These are phyloP conservation scores for Hormiphora californensis DNA, from an alignment of 37 sponge, comb jelly and placozoan species.

Conservation along the genomic window DNA sequence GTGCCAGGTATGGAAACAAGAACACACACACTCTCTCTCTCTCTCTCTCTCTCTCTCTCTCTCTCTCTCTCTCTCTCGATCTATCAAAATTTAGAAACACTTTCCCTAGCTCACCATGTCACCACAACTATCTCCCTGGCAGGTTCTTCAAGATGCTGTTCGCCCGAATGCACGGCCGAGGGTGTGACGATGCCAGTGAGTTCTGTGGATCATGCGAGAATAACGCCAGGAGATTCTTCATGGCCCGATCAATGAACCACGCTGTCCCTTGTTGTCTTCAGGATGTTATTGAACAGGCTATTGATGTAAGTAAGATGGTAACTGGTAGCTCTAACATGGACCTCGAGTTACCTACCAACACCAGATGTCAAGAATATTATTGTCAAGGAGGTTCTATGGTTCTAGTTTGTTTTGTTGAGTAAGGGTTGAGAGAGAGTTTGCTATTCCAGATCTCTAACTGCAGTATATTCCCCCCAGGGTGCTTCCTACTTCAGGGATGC, in stretches of 20 bases:
- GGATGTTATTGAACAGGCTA: neutral
- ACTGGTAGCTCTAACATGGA: too few relatives aligned
- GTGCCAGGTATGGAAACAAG: too few relatives aligned
- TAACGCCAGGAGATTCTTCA: neutral
- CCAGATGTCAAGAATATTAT: too few relatives aligned
- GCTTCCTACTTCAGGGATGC: too few relatives aligned
- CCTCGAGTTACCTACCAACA: too few relatives aligned
- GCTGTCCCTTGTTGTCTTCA: neutral
- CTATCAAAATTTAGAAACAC: neutral
- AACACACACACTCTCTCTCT: neutral
- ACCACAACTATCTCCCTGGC: too few relatives aligned
- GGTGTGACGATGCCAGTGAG: neutral
- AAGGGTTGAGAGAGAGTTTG: too few relatives aligned
- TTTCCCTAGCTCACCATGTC: conserved; percentile 57
- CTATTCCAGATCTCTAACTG: too few relatives aligned
- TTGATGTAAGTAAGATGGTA: neutral
- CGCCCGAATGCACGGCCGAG: neutral
- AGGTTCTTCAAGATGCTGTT: conserved; percentile 1
- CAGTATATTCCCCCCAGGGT: too few relatives aligned
- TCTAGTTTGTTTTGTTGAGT: too few relatives aligned
- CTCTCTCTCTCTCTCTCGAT: conserved; percentile 17
- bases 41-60: neutral
- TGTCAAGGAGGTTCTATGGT: too few relatives aligned
- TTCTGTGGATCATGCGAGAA: neutral
- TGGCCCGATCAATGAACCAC: too few relatives aligned